Base-by-base conservation (phyloP, 2,113 vertebrate species). In the Mugil cephalus region DNA sequence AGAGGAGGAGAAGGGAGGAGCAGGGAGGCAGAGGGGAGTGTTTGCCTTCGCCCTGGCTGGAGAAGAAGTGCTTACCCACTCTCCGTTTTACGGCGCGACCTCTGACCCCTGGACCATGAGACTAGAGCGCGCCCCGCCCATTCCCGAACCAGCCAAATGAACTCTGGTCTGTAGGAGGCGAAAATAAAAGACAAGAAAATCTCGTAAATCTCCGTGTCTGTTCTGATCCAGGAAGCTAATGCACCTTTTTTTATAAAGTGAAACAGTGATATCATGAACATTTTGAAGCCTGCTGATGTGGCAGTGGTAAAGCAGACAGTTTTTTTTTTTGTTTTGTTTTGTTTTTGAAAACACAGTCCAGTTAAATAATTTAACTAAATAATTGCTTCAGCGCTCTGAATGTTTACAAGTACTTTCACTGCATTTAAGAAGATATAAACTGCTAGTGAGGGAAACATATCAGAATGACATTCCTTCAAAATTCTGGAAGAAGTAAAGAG, bases 111-210 rank as follows among this genome's bases (percentile, higher is more conserved):
- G 98, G 97, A 94, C 94, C 80, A 84, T 96, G 0, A 93, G 96
- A 77, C 94, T 98, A 7, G 93, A 95, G 61, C 95, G 95, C 0
- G 80, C 95, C 68, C 92, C 93, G 36, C 94, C 96, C 76, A 95
- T 98, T 81, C 93, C 97, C 0, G 97, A 98, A 83, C 77, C 95
- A 0, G 95, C 95, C 85, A 96, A 96, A 84, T 98, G 93, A 95
- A 77, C 80, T 59, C 39, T 15, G 52, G 69, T 58, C 76, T 56
- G 12, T 15, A 59, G 62, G 36, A 21, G 45, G 19, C 4, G n/a
- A 62, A 46, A 43, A 21, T n/a, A 61, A 24, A 56, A 80, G 59
- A 80, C 45, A 43, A 69, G 39, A 73, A 69, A 60, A 48, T 46
- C 39, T 72, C 69, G 71, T 40, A 55, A 61, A 70, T 66, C 48